Conservation (phyloP, 1,140 invertebrate species). For the Drosophila suzukii region DNA sequence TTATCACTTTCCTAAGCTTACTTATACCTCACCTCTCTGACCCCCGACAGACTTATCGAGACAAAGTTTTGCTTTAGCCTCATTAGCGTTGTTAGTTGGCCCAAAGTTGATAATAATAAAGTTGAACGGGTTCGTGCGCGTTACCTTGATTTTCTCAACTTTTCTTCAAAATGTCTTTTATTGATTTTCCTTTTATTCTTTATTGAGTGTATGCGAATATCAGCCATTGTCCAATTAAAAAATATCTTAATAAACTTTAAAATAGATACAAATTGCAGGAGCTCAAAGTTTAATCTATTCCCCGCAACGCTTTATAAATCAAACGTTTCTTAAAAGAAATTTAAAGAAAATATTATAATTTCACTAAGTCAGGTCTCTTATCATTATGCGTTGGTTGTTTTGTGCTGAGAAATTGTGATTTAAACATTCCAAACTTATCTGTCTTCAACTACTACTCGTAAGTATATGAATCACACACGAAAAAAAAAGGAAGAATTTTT, state of each 20-base stretch:
- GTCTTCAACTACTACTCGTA: too few species aligned
- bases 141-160: constrained; percentile 24
- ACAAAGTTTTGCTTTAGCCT: constrained; percentile 62
- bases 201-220: constrained; percentile 32
- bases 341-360: background rate
- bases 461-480: background rate
- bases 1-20: constrained; percentile 55
- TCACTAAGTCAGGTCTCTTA: background rate
- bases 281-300: background rate
- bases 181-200: constrained; percentile 23
- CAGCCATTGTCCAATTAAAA: background rate
- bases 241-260: background rate
- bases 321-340: too few species aligned
- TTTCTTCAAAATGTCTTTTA: constrained; percentile 3
- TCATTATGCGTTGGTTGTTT: background rate
- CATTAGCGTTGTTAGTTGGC: constrained; percentile 72
- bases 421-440: constrained; percentile 10
- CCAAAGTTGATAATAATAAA: constrained; percentile 68
- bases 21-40: constrained; percentile 11
- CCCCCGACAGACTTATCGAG: constrained; percentile 47
- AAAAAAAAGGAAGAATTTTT: background rate
- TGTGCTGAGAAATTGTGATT: background rate
- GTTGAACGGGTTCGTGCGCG: constrained; percentile 22
- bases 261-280: background rate
- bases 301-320: too few species aligned